Base-by-base conservation (phyloP, 2,797 vertebrate species). In the Bovichtus variegatus region DNA sequence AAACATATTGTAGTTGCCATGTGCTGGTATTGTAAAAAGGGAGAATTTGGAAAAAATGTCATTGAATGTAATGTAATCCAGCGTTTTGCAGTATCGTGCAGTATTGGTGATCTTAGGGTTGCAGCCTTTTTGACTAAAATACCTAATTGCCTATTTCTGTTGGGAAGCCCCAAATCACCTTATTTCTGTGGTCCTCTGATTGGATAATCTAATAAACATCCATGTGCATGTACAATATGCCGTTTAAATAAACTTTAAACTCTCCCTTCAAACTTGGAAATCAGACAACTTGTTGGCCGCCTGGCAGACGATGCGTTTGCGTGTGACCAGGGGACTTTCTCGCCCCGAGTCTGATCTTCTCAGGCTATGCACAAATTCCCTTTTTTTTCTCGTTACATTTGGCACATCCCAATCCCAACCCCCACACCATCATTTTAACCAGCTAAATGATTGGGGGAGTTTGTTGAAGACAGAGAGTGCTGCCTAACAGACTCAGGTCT, bases 191-290 rank as follows among this genome's bases (percentile, higher is more conserved):
- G 31, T 60, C 6, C 16, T n/a, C 36, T 59, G 27, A 53, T 19
- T 46, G 6, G 2, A 41, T 31, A 3, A 36, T 21, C 9, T 46
- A 51, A 47, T 49, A n/a, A 36, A 9, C 11, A 53, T 34, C 1
- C 6, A n/a, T n/a, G 12, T 31, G 2, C 5, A 15, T 31, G 16
- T 50, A 19, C 23, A 78, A 58, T 51, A 19, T 13, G 9, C 16
- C 15, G 21, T 61, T 76, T 49, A 40, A 70, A 64, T 55, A 16
- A 49, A 75, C n/a, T 50, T 68, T 2, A 65, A 68, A 71, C 23
- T 59, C n/a, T 0, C 58, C 6, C 5, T n/a, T 54, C 11, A 59
- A 54, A 55, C 29, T 59, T 74, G 61, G 36, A 63, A 23, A 53
- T 25, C 29, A 64, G 34, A 40, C 25, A 43, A 40, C 12, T 2